phyloP scores from a whole-genome alignment of 2,797 vertebrate genomes.

The Siniperca undulata region DNA sequence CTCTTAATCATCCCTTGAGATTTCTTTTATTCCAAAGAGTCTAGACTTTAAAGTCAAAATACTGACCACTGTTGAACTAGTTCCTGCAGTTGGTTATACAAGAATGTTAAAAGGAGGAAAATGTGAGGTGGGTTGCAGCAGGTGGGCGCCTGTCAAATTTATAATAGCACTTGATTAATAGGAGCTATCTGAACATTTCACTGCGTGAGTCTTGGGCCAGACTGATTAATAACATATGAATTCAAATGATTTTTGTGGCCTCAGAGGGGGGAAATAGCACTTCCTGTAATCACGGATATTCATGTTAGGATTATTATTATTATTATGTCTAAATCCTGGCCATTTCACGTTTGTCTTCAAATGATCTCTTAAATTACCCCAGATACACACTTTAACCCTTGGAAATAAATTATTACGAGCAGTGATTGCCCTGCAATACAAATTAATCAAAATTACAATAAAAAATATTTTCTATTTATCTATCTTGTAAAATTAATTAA shows the following conservation, averaged over 20 bases:
- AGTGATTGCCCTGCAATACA: slow-evolving; percentile 2
- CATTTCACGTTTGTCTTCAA: slow-evolving; percentile 48
- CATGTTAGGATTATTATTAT: neutral
- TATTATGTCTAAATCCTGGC: slow-evolving; percentile 46
- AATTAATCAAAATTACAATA: too few species aligned
- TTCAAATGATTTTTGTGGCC: slow-evolving; percentile 43
- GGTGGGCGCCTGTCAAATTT: slow-evolving; percentile 35
- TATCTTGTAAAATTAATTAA: too few species aligned
- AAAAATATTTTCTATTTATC: too few species aligned
- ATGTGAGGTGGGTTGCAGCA: slow-evolving; percentile 18
- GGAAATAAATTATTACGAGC: slow-evolving; percentile 32
- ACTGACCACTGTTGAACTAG: neutral
- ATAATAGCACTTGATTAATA: slow-evolving; percentile 55
- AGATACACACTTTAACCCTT: slow-evolving; percentile 20
- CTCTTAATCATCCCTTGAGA: neutral
- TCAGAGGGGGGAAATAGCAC: slow-evolving; percentile 30
- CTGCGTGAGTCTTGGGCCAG: slow-evolving; percentile 25
- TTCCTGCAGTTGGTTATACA: neutral
- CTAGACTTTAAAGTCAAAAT: neutral
- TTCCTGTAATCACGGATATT: slow-evolving; percentile 59
- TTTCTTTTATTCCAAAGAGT: neutral
- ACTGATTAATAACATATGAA: slow-evolving; percentile 59
- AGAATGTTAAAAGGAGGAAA: slow-evolving; percentile 1
- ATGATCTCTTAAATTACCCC: slow-evolving; percentile 28
- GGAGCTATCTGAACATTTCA: slow-evolving; percentile 43